Conservation (phyloP, 2,797 vertebrate genomes). For the Myotis daubentonii region DNA sequence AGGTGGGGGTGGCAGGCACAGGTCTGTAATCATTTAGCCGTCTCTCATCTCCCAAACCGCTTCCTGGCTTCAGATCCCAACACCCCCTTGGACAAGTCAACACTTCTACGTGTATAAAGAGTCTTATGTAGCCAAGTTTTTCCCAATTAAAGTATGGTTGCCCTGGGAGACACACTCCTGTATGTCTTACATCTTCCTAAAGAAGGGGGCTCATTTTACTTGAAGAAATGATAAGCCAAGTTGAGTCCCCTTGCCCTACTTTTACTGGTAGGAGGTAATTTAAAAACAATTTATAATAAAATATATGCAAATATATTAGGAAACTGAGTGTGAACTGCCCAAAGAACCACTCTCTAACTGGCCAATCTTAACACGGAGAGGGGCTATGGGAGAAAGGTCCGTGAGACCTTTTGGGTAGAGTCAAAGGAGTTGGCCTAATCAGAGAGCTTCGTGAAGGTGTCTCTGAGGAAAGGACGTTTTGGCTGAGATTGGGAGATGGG, state of each 20-base stretch:
- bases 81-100: not conserved
- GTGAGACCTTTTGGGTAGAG: not conserved
- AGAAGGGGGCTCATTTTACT: not conserved
- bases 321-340: not conserved
- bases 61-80: not conserved
- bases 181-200: not conserved
- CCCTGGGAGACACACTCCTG: not conserved
- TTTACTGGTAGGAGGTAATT: not conserved
- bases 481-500: not conserved
- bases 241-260: not conserved
- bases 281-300: not conserved
- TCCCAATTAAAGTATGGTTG: not conserved
- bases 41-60: not conserved
- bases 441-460: not conserved
- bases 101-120: not conserved
- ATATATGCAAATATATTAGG: not conserved
- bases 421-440: not conserved
- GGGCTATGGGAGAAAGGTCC: not conserved
- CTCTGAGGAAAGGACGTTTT: not conserved
- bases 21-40: not conserved
- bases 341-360: conserved; percentile 26
- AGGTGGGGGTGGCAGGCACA: not conserved
- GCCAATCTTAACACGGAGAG: not conserved
- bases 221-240: not conserved
- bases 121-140: not conserved